Evolutionary conservation across 2,888 invertebrate species (phyloP).

Genomic region (Muschampia plurimacula): DNA sequence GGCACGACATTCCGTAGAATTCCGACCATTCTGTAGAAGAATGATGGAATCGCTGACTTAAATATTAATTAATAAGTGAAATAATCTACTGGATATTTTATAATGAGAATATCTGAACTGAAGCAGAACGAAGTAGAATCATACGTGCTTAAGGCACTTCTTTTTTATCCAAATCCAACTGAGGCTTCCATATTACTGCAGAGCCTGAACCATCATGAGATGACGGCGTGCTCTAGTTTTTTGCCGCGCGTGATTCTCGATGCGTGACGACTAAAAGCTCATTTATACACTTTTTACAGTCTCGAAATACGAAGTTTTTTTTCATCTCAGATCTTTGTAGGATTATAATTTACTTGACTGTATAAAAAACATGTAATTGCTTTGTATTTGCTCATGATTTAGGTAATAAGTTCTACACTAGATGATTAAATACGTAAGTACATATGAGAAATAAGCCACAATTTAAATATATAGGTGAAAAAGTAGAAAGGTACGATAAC

Average conservation of each 20-base stretch:
- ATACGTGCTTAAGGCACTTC: not conserved
- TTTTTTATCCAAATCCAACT: not conserved
- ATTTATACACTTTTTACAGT: constrained; percentile 74
- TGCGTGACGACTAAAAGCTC: constrained; percentile 82
- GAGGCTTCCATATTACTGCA: not conserved
- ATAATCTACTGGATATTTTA: not conserved
- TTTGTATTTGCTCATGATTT: constrained; percentile 33
- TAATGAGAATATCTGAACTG: not conserved
- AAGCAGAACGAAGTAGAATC: not conserved
- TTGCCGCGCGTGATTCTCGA: constrained; percentile 61
- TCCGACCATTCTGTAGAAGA: not conserved
- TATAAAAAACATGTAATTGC: constrained; percentile 33
- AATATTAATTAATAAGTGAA: too few relatives aligned
- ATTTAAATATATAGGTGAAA: too few relatives aligned
- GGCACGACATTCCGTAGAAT: not conserved
- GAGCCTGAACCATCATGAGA: constrained; percentile 51
- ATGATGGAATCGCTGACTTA: not conserved
- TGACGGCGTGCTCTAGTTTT: constrained; percentile 73
- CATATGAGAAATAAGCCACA: constrained; percentile 28
- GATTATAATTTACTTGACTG: constrained; percentile 40
- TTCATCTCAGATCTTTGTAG: constrained; percentile 28
- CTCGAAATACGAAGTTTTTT: constrained; percentile 32
- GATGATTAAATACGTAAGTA: constrained; percentile 6
- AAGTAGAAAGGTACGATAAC: not conserved
- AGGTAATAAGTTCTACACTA: constrained; percentile 16